Conservation (phyloP, 1,140 invertebrate species). For the Cyclargus thomasi region DNA sequence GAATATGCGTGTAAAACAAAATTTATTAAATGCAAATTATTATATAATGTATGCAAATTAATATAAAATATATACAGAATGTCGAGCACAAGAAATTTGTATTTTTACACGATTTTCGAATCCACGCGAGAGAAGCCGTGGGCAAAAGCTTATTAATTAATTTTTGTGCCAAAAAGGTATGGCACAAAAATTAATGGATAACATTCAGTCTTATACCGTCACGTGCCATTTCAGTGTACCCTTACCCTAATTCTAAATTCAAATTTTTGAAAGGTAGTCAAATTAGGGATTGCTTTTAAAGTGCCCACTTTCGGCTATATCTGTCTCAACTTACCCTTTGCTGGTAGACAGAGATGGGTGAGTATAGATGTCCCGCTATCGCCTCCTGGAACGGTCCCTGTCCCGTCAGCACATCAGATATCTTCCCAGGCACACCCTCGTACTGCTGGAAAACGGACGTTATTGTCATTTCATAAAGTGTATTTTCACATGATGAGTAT, state of each 20-base stretch:
- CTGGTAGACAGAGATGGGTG: conserved; percentile 52
- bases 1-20: no score
- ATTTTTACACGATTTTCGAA: no score
- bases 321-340: conserved; percentile 38
- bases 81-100: no score
- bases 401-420: conserved; percentile 53
- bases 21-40: no score
- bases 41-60: no score
- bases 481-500: not conserved
- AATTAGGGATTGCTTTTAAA: not conserved
- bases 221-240: not conserved
- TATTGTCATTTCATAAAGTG: not conserved
- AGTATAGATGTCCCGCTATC: conserved; percentile 52
- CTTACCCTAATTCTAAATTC: not conserved
- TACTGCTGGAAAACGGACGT: conserved; percentile 42
- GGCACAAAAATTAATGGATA: no score
- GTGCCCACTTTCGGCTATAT: not conserved
- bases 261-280: not conserved
- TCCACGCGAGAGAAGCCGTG: no score
- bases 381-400: conserved; percentile 51
- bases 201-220: no score
- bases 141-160: no score
- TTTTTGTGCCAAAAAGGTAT: no score
- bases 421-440: conserved; percentile 43
- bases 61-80: no score